Percentiles rank a stretch among this genome's conserved stretches.
Evolutionary conservation across 2,797 vertebrate genomes (phyloP).

Genomic region (Sternotherus odoratus): DNA sequence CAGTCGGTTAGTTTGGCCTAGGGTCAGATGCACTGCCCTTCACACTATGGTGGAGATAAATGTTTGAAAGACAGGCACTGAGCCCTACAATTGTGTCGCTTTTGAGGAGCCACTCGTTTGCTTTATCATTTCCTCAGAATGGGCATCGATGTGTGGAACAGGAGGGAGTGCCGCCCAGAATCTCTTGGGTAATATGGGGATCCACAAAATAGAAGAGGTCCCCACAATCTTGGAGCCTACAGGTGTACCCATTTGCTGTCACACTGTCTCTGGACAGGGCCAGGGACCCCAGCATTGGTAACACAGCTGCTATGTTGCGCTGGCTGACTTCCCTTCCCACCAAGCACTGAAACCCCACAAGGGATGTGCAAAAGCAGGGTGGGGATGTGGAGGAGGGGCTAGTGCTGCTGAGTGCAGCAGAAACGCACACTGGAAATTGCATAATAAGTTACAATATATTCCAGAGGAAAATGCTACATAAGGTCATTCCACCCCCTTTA

Average conservation of each 20-base stretch:
- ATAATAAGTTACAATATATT: conserved; percentile 70
- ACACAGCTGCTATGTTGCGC: not conserved
- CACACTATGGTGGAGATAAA: not conserved
- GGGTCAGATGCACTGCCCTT: not conserved
- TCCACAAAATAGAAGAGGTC: not conserved
- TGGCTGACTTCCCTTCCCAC: not conserved
- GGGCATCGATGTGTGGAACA: not conserved
- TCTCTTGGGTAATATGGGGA: not conserved
- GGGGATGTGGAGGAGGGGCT: conserved; percentile 14
- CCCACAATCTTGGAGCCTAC: too few species aligned
- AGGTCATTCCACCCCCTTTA: not conserved
- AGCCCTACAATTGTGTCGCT: not conserved
- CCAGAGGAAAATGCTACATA: conserved; percentile 66
- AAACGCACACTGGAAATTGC: conserved; percentile 38
- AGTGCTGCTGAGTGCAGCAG: conserved; percentile 15
- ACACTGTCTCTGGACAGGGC: not conserved
- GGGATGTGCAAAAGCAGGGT: not conserved
- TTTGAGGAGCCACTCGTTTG: not conserved
- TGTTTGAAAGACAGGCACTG: not conserved
- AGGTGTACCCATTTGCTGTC: not conserved
- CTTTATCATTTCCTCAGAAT: not conserved
- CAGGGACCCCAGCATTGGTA: not conserved
- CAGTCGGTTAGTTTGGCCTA: not conserved
- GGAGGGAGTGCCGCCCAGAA: not conserved
- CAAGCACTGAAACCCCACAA: not conserved